Conservation (phyloP, 2,113 vertebrate species). For the Cinclus cinclus region DNA sequence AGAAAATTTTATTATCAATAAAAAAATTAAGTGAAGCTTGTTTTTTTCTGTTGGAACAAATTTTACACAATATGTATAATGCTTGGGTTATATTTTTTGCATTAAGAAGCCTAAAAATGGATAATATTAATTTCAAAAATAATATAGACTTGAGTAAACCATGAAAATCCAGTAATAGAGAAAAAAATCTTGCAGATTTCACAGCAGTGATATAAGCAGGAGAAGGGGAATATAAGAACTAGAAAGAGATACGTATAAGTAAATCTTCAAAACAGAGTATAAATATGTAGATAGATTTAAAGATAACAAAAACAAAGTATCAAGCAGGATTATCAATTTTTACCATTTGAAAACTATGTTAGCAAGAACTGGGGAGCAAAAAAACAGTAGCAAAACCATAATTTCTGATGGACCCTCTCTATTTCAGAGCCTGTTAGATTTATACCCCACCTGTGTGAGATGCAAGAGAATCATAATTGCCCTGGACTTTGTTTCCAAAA, state of each 20-base stretch:
- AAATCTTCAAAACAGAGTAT: not conserved
- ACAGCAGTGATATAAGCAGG: not conserved
- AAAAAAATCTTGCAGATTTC: not conserved
- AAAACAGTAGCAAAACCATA: not conserved
- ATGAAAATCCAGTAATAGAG: not conserved
- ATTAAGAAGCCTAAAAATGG: slow-evolving; percentile 12
- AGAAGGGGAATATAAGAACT: not conserved
- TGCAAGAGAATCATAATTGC: not conserved
- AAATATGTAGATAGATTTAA: not conserved
- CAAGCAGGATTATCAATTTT: not conserved
- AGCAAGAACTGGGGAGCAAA: not conserved
- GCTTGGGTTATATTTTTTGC: slow-evolving; percentile 4
- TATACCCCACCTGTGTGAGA: not conserved
- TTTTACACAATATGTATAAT: not conserved
- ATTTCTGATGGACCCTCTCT: not conserved
- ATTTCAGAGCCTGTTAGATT: not conserved
- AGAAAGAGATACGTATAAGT: not conserved
- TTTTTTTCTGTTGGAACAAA: slow-evolving; percentile 20
- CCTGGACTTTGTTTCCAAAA: not conserved
- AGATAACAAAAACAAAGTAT: not conserved
- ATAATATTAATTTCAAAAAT: slow-evolving; percentile 26
- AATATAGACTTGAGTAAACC: not conserved
- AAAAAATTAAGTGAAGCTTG: slow-evolving; percentile 36
- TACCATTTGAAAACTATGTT: not conserved
- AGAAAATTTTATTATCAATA: slow-evolving; percentile 58